phyloP scores from a whole-genome alignment of 2,113 vertebrate species.

The Poecile atricapillus region DNA sequence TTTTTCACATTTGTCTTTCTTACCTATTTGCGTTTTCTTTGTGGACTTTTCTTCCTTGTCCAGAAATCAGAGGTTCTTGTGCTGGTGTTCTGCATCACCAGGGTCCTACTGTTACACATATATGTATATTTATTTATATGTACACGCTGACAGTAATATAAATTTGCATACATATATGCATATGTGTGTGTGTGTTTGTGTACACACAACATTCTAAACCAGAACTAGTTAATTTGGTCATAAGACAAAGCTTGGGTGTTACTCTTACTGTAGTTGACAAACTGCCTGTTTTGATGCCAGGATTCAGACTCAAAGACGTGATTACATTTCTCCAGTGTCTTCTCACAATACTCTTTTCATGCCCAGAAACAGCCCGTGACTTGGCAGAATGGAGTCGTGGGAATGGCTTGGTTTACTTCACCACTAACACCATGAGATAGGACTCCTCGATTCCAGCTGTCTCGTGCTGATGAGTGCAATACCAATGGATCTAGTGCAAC shows the following conservation, averaged over 20 bases:
- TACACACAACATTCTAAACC: neutral
- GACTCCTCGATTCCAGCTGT: neutral
- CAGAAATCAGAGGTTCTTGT: neutral
- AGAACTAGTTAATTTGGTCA: neutral
- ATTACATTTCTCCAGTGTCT: neutral
- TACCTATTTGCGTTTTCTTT: neutral
- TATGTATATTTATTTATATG: neutral
- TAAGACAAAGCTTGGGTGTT: neutral
- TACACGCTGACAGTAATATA: neutral
- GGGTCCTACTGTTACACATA: neutral
- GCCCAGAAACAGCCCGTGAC: neutral
- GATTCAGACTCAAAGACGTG: neutral
- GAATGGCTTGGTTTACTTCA: neutral
- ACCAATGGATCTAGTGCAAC: neutral
- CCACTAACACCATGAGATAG: neutral
- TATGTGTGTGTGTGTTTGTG: neutral
- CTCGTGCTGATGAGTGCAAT: neutral
- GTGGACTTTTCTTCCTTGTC: neutral
- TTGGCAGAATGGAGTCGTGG: neutral
- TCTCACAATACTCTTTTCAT: neutral
- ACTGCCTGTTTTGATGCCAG: neutral
- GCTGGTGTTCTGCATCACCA: neutral
- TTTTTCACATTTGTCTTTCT: neutral
- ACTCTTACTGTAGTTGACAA: neutral
- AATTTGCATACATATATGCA: neutral